Conservation (phyloP, 2,797 vertebrate species). For the Falco concolor region DNA sequence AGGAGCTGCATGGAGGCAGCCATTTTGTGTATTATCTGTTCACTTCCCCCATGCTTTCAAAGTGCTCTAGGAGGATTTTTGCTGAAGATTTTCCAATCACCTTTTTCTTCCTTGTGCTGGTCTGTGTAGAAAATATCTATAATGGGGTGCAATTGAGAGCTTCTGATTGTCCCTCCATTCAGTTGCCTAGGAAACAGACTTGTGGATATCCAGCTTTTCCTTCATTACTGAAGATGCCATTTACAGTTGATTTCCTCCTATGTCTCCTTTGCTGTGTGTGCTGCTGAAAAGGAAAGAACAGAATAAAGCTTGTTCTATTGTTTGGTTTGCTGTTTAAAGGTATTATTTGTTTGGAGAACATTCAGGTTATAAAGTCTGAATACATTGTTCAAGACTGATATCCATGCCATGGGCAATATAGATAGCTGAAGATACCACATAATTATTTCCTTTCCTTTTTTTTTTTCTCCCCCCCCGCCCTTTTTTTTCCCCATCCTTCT, state of each 20-base stretch:
- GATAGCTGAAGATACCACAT: background rate
- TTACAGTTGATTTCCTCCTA: conserved; percentile 61
- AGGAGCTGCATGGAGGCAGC: background rate
- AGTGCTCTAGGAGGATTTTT: conserved; percentile 3
- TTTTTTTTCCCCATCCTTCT: background rate
- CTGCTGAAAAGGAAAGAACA: conserved; percentile 43
- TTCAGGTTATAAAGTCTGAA: conserved; percentile 14
- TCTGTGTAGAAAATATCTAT: conserved; percentile 45
- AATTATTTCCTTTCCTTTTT: background rate
- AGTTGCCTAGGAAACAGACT: conserved; percentile 75
- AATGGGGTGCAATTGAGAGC: conserved; percentile 53
- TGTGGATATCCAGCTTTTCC: conserved; percentile 66
- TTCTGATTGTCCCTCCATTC: conserved; percentile 56
- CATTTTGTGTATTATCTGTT: background rate
- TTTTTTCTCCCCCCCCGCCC: too few species aligned
- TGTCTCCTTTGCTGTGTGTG: conserved; percentile 35
- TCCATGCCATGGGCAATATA: background rate
- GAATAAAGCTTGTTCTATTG: conserved; percentile 19
- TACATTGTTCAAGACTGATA: background rate
- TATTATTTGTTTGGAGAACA: conserved; percentile 21
- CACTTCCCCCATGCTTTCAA: conserved; percentile 1
- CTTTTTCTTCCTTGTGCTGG: conserved; percentile 30
- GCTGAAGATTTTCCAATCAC: conserved; percentile 12
- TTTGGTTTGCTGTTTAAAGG: conserved; percentile 23
- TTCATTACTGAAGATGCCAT: conserved; percentile 69